These are phyloP conservation scores for Seriola quinqueradiata DNA, from an alignment of 2,113 vertebrate genomes.

Conservation along the genomic window DNA sequence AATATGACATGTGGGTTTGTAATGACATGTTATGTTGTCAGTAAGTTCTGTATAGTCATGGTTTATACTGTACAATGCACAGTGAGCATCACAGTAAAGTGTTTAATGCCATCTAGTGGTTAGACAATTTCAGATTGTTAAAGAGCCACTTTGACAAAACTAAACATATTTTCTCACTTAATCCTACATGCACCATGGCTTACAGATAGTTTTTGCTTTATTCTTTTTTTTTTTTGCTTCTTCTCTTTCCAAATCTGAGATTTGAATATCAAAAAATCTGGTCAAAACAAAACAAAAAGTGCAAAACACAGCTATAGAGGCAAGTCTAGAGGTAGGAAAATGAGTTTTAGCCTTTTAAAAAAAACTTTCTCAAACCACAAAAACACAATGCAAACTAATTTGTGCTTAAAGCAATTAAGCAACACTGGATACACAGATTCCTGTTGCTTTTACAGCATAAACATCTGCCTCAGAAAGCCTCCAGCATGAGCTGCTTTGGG, in stretches of 20 bases:
- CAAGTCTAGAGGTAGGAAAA: background rate
- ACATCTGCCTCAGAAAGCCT: background rate
- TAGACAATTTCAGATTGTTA: background rate
- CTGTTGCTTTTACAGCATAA: background rate
- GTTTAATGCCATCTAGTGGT: constrained; percentile 76
- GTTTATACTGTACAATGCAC: background rate
- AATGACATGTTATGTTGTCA: constrained; percentile 11
- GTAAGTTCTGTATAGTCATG: constrained; percentile 2
- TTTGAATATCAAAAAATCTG: background rate
- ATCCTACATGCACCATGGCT: background rate
- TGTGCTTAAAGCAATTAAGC: background rate
- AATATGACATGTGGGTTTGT: constrained; percentile 27
- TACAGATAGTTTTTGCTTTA: background rate
- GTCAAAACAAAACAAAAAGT: background rate
- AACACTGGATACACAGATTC: background rate
- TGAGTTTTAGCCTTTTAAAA: background rate
- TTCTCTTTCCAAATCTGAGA: background rate
- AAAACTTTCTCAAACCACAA: too few relatives aligned
- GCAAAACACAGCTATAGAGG: background rate
- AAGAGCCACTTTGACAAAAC: background rate
- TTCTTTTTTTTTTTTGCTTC: background rate
- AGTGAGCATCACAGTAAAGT: constrained; percentile 13
- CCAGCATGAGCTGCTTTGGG: background rate
- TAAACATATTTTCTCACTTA: background rate
- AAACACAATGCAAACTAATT: background rate